Conservation (phyloP, 2,113 vertebrate genomes). For the Heteronetta atricapilla region DNA sequence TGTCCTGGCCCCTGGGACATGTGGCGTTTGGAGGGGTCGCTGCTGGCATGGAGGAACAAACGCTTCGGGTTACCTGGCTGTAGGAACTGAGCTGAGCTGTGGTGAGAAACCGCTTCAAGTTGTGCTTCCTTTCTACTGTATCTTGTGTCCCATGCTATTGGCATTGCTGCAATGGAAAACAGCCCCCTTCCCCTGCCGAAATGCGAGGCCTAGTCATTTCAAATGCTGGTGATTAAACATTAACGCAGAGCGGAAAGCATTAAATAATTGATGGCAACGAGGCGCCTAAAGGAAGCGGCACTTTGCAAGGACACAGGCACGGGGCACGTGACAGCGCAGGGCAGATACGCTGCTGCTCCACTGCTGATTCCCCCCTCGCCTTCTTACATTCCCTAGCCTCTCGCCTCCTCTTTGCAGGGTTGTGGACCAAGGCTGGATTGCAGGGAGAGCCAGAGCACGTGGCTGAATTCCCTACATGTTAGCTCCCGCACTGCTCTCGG, state of each 20-base stretch:
- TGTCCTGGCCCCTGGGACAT: neutral
- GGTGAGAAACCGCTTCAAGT: neutral
- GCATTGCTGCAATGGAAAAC: neutral
- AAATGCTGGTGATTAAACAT: neutral
- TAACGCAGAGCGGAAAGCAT: neutral
- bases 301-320: neutral
- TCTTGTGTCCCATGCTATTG: neutral
- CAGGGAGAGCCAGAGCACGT: neutral
- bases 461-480: neutral
- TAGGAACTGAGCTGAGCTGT: neutral
- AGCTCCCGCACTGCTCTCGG: neutral
- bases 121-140: neutral
- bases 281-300: neutral
- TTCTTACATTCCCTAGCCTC: neutral
- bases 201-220: neutral
- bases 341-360: neutral
- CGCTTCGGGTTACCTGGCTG: neutral
- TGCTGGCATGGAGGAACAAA: neutral
- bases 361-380: fast-evolving
- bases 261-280: neutral
- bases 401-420: neutral
- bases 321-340: neutral
- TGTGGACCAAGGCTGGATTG: neutral
- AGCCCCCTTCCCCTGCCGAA: neutral
- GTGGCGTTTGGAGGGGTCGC: neutral